Percentiles rank a stretch among this genome's conserved stretches.
These are phyloP conservation scores for Gymnothorax javanicus DNA, from an alignment of 2,797 vertebrate species.

Conservation along the genomic window DNA sequence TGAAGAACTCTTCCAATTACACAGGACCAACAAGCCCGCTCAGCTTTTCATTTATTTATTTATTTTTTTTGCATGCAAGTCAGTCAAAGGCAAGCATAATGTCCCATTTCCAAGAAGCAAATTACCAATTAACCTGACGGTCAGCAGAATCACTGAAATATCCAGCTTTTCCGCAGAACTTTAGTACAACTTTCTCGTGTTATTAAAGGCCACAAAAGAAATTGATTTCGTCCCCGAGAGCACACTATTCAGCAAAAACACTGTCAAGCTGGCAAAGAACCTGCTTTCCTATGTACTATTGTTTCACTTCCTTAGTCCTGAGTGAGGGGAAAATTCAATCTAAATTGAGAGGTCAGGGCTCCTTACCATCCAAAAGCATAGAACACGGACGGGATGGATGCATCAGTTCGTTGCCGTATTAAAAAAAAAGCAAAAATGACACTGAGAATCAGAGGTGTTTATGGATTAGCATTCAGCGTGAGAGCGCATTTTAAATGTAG, in stretches of 20 bases:
- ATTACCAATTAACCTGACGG: neutral
- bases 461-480: neutral
- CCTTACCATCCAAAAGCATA: conserved; percentile 36
- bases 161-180: neutral
- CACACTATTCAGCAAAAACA: conserved; percentile 6
- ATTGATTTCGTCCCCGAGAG: conserved; percentile 12
- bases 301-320: neutral
- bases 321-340: conserved; percentile 31
- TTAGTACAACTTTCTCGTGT: neutral
- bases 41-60: neutral
- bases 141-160: conserved; percentile 1
- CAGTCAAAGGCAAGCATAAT: neutral
- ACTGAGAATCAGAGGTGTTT: conserved; percentile 1
- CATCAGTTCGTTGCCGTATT: conserved; percentile 61
- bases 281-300: neutral
- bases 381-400: conserved; percentile 56
- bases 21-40: neutral
- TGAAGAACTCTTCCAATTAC: neutral
- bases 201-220: neutral
- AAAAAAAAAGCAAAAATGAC: conserved; percentile 44
- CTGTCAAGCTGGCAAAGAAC: neutral
- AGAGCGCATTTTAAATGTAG: neutral
- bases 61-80: neutral
- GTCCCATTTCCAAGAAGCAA: neutral
- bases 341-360: conserved; percentile 52